Evolutionary conservation across 1,140 invertebrate species (phyloP), one percentile per base, ranked within the genome.

Genomic region (Zaprionus africanus): DNA sequence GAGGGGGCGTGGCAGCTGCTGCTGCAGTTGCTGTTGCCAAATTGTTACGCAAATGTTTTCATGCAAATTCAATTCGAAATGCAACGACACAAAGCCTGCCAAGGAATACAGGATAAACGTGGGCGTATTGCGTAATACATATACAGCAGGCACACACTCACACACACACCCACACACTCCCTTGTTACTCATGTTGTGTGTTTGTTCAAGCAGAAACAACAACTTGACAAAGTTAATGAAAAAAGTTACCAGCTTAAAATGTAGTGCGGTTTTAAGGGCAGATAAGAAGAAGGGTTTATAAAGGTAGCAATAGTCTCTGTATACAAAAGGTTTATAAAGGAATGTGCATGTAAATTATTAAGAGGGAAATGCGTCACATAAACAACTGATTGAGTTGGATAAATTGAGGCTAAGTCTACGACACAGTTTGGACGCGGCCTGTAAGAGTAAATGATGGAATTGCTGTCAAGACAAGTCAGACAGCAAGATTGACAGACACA

Each of bases 31-130:
- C 78, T 75, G 64, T 66, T 88, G 81, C 62, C 81, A 90, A 88
- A 81, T 76, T 70, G 75, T 87, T 88, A 87, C 78, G 75, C 81
- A 87, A 87, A 87, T 86, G 78, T 88, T 88, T 76, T 79, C 65
- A 81, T 88, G 81, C 58, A 54, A 84, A 76, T 71, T 84, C 69
- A 83, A 86, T 82, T 82, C 53, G 41, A 81, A 81, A 75, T 75
- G 78, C 82, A 69, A 61, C 54, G 69, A 36, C 43, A 71, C 49
- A 71, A 75, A 54, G 54, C 54, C 41, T 57, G 80, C 7, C 24
- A n/a, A 26, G 46, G 38, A 49, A 49, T 53, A 70, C 24, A 34
- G 43, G 43, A 24, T 22, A 43, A 28, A 26, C n/a, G 51, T 46
- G 54, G 19, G 38, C 0, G n/a, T 34, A 54, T 76, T 77, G 69